A percentile compares a stretch with the other conserved stretches of the same genome.
These are phyloP conservation scores for Wiebesia pumilae DNA, from an alignment of 1,140 invertebrate genomes.

Conservation along the genomic window DNA sequence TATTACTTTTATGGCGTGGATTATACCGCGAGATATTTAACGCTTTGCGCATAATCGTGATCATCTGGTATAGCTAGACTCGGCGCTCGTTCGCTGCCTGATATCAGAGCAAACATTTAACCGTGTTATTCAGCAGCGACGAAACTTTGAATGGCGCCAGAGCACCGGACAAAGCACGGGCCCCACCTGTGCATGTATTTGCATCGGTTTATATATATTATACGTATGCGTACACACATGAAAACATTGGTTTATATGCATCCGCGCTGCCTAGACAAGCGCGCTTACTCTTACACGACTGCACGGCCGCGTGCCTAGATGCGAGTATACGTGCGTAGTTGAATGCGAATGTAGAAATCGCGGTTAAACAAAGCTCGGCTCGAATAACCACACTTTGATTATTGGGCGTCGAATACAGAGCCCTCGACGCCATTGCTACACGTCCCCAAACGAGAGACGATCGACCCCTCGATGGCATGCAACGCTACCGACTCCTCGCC, in stretches of 20 bases:
- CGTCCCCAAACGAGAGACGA: conserved; percentile 16
- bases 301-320: not conserved
- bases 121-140: conserved; percentile 22
- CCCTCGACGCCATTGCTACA: not conserved
- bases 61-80: conserved; percentile 21
- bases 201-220: too few species aligned
- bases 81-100: not conserved
- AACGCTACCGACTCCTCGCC: not conserved
- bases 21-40: conserved; percentile 52
- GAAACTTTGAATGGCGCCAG: conserved; percentile 2
- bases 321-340: not conserved
- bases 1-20: conserved; percentile 51
- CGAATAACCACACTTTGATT: conserved; percentile 51
- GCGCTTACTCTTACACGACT: not conserved
- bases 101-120: conserved; percentile 45
- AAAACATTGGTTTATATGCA: too few species aligned
- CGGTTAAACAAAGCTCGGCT: conserved; percentile 36
- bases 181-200: not conserved
- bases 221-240: too few species aligned
- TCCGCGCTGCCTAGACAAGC: too few species aligned
- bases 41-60: conserved; percentile 51
- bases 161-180: not conserved
- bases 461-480: not conserved
- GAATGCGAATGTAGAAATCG: conserved; percentile 6
- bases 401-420: conserved; percentile 27